phyloP scores from a whole-genome alignment of 2,113 vertebrate species.

The Herpetotheres cachinnans region DNA sequence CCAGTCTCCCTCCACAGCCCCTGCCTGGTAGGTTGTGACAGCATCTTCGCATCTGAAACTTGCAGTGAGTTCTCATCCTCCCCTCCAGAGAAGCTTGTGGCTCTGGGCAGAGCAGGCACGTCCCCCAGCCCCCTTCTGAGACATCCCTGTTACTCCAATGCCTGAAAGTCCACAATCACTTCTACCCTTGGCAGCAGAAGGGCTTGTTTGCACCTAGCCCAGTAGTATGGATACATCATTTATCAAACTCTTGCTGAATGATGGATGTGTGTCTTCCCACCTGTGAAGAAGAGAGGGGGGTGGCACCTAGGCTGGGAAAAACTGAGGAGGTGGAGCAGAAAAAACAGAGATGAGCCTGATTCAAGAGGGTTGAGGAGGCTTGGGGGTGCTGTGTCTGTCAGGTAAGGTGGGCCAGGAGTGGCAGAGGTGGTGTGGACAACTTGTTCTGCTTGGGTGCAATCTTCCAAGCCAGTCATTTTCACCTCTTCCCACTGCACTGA shows the following conservation, averaged over 20 bases:
- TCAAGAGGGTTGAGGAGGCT: not conserved
- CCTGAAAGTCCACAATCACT: not conserved
- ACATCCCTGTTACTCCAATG: not conserved
- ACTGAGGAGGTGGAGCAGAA: not conserved
- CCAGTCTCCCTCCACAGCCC: accelerated
- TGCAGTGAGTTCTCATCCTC: not conserved
- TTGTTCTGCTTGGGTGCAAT: not conserved
- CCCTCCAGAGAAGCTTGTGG: not conserved
- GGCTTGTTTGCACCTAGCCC: not conserved
- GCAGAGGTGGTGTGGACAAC: not conserved
- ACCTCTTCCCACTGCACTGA: not conserved
- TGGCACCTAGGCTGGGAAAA: not conserved
- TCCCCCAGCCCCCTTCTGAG: not conserved
- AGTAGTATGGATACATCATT: accelerated
- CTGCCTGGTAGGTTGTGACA: not conserved
- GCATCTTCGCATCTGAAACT: not conserved
- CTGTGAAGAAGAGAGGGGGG: not conserved
- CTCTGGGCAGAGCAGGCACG: not conserved
- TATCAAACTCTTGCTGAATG: accelerated
- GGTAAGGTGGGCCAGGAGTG: not conserved
- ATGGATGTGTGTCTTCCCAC: not conserved
- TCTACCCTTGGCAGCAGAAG: not conserved
- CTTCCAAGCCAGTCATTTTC: not conserved
- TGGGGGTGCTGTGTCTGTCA: not conserved
- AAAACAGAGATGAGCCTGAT: not conserved